Evolutionary conservation across 1,140 invertebrate genomes (phyloP), one percentile per base, ranked within the genome.

Genomic region (Bursaphelenchus mucronatus): DNA sequence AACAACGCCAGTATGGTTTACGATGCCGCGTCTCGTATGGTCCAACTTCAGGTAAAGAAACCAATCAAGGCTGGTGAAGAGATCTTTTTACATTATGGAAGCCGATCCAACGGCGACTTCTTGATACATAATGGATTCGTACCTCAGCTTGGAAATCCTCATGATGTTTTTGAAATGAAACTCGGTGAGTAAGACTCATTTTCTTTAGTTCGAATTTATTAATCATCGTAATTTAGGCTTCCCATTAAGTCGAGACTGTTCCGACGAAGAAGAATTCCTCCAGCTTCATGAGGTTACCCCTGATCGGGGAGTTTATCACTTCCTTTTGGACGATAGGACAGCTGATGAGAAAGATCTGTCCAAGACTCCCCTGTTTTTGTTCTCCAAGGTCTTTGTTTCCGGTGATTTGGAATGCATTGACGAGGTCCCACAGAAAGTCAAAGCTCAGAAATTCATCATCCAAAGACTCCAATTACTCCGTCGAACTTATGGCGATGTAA

Each of bases 71-170:
- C 43, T n/a, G 44, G 44, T n/a, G 65, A 62, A 15, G 67, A 70
- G 46, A 58, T 66, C 17, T 46, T 55, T 39, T 52, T 75, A 47
- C 43, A 49, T 54, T 76, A 71, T 44, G 71, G 71, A 21, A 30
- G 10, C 39, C 71, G 74, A 50, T 66, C 47, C 7, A 74, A 74
- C 52, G 8, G 50, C 0, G 67, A 74, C 30, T 72, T 71, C 19
- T 66, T 74, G 11, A 49, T 76, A 8, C 74, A 74, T 67, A 74
- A 76, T 52, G 72, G 72, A 13, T 74, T 74, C 41, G 74, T 74
- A 15, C 72, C 72, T 4, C 13, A 19, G 8, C 43, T 44, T 13
- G n/a, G 53, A 11, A 74, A 74, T 53, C 65, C 69, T 8, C 51
- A 61, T n/a, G 56, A 76, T 49, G 17, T 49, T 40, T 74, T 63